These are phyloP conservation scores for Euthynnus affinis DNA, from an alignment of 2,797 vertebrate genomes.

Conservation along the genomic window DNA sequence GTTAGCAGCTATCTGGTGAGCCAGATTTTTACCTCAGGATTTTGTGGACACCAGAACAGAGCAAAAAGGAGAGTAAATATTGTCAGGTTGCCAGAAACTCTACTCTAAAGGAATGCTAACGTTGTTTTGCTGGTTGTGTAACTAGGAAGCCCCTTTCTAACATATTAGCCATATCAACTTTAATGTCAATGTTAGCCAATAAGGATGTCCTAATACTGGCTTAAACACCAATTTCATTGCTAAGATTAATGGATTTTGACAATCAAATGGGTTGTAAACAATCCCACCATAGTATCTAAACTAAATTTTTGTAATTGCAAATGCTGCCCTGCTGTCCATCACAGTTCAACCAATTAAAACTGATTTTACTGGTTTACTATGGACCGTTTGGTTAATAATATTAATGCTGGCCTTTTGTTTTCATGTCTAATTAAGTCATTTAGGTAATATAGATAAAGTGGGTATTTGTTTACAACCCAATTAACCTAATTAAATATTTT, in stretches of 20 bases:
- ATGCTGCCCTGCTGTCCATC: not conserved
- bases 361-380: too few relatives aligned
- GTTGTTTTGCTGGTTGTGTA: not conserved
- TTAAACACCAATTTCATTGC: not conserved
- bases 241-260: not conserved
- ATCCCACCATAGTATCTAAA: not conserved
- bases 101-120: too few relatives aligned
- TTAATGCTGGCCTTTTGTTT: not conserved
- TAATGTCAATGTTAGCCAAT: not conserved
- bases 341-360: too few relatives aligned
- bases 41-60: not conserved
- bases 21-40: not conserved
- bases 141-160: not conserved
- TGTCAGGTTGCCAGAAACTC: not conserved
- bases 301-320: not conserved
- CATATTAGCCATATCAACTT: not conserved
- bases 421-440: conserved; percentile 21
- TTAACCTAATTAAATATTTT: conserved; percentile 2
- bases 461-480: conserved; percentile 10
- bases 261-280: not conserved
- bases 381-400: not conserved
- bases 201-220: not conserved
- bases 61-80: not conserved
- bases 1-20: not conserved
- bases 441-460: conserved; percentile 15